phyloP scores from a whole-genome alignment of 2,888 invertebrate species.

The Pterobdella sp. region DNA sequence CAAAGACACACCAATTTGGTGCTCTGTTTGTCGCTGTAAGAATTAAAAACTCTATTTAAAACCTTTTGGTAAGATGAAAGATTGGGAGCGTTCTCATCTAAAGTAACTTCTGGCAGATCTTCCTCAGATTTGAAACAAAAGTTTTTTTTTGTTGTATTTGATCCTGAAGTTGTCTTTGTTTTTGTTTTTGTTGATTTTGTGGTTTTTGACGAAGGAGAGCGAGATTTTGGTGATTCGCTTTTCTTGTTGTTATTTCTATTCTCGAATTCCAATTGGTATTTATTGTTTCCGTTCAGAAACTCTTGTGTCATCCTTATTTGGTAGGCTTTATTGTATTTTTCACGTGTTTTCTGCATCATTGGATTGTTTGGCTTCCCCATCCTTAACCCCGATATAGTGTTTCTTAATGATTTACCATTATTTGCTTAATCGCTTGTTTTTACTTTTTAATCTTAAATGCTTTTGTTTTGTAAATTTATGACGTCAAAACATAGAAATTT shows the following conservation, averaged over 20 bases:
- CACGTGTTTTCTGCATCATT: background rate
- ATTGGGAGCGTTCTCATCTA: background rate
- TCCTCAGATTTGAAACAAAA: background rate
- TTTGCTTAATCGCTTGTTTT: no score
- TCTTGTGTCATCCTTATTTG: background rate
- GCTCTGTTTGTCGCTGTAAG: background rate
- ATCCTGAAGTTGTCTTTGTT: background rate
- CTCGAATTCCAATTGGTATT: background rate
- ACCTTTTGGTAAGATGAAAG: constrained; percentile 6
- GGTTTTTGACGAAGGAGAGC: background rate
- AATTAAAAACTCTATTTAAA: background rate
- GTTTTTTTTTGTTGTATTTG: background rate
- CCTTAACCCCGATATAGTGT: no score
- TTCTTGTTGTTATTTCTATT: background rate
- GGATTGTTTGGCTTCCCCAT: no score
- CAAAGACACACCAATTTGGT: background rate
- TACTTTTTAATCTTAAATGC: no score
- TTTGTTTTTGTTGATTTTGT: background rate
- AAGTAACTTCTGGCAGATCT: background rate
- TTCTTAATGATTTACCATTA: no score
- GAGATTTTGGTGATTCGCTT: background rate
- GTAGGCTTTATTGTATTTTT: background rate
- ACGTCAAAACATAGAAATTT: no score
- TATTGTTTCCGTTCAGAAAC: constrained; percentile 3
- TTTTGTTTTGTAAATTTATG: no score